These are phyloP conservation scores for Panurus biarmicus DNA, from an alignment of 2,113 vertebrate genomes.

Conservation along the genomic window DNA sequence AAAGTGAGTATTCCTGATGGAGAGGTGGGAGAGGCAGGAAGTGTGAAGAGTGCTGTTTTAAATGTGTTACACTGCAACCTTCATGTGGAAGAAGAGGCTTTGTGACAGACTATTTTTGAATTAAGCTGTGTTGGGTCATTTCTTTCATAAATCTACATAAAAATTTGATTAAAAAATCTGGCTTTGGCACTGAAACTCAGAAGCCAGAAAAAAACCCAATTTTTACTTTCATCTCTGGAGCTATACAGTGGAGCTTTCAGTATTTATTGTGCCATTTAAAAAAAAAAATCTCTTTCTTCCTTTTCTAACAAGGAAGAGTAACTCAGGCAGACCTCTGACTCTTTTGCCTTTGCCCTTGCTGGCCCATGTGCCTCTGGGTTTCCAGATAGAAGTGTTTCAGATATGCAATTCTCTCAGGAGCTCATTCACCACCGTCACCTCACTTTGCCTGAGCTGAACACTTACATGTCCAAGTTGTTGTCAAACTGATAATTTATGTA, in stretches of 20 bases:
- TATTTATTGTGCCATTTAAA: neutral
- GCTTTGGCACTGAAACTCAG: neutral
- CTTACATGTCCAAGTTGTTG: neutral
- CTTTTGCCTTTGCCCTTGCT: neutral
- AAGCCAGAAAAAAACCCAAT: neutral
- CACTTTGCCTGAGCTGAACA: neutral
- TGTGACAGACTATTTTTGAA: neutral
- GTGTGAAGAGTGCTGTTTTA: neutral
- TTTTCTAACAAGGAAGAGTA: neutral
- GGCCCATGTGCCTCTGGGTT: neutral
- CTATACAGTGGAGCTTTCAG: neutral
- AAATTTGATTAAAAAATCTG: neutral
- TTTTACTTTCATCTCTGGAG: neutral
- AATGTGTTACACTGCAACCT: neutral
- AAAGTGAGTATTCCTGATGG: neutral
- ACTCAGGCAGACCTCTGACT: neutral
- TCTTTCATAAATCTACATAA: neutral
- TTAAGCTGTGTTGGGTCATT: neutral
- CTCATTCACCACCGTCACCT: neutral
- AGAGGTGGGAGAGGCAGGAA: neutral
- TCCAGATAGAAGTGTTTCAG: neutral
- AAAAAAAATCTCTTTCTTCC: too few species aligned
- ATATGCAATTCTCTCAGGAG: neutral
- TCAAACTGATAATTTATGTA: slow-evolving; percentile 20
- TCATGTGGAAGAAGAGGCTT: neutral